Evolutionary conservation across 2,113 vertebrate genomes (phyloP), one percentile per base, ranked within the genome.

Genomic region (Saguinus imperator): DNA sequence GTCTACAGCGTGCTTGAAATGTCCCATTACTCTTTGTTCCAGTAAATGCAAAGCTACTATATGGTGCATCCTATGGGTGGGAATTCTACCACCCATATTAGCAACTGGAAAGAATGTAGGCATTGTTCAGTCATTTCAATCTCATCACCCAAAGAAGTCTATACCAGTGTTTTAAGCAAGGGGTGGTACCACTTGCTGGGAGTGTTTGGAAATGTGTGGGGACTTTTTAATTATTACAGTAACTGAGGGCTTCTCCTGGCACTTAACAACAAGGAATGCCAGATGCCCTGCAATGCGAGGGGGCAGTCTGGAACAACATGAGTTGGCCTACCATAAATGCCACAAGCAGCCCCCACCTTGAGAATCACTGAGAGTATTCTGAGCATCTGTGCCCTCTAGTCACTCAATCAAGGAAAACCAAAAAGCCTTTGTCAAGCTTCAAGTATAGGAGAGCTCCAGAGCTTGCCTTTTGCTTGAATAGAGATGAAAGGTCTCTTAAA

Each of bases 31-130:
- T 43, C 81, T 92, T 17, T 95, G 72, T 64, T 94, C 80, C 77
- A 79, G 13, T 48, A 75, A 58, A 83, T 50, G 37, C 45, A 96
- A 94, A 85, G n/a, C 17, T 3, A 13, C 18, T 58, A 37, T 12
- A 18, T 11, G 32, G 25, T 20, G 0, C 29, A 64, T 83, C 72
- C 40, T n/a, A 48, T 35, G 14, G 8, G 8, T 37, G 32, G 48
- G 43, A 57, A 83, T 73, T 94, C 45, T 27, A 90, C 25, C 80
- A 79, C 20, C 58, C 35, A 6, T n/a, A 48, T 80, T 48, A 85
- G 75, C 61, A 75, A 84, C 35, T 35, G 14, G 37, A 89, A 96
- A 94, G 37, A 92, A 96, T 4, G 11, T 37, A 95, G 57, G 25
- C 6, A 48, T 8, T 20, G n/a, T n/a, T 68, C 43, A 37, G 6